phyloP scores from a whole-genome alignment of 2,888 invertebrate genomes.

The Caenorhabditis sp. region DNA sequence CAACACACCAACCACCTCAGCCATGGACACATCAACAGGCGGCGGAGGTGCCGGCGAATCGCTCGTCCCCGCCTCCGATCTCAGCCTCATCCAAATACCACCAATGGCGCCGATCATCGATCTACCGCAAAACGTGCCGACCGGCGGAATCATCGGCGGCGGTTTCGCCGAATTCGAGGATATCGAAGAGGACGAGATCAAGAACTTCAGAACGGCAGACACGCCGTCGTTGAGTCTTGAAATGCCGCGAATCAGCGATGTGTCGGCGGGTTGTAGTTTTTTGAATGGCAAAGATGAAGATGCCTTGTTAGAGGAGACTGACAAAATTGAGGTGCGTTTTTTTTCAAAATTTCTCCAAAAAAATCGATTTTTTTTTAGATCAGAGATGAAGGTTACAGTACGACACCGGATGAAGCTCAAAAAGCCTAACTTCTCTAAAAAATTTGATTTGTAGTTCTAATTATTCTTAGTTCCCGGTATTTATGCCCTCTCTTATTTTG shows the following conservation, averaged over 20 bases:
- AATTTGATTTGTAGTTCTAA: not conserved
- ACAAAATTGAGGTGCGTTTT: too few species aligned
- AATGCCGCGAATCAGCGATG: slow-evolving; percentile 13
- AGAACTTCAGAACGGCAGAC: slow-evolving; percentile 29
- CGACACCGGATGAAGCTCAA: slow-evolving; percentile 21
- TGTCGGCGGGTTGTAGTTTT: slow-evolving; percentile 3
- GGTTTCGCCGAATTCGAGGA: slow-evolving; percentile 11
- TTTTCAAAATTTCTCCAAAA: too few species aligned
- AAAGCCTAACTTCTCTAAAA: not conserved
- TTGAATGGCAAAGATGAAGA: not conserved
- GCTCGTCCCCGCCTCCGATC: slow-evolving; percentile 37
- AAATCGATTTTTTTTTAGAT: slow-evolving; percentile 8
- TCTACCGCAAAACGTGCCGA: slow-evolving; percentile 1
- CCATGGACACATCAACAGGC: slow-evolving; percentile 34
- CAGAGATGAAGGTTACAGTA: slow-evolving; percentile 31
- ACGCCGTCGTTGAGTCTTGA: slow-evolving; percentile 13
- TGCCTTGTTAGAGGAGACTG: too few species aligned
- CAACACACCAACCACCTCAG: slow-evolving; percentile 41
- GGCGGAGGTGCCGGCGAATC: slow-evolving; percentile 36
- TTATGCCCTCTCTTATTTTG: not conserved
- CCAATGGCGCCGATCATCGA: slow-evolving; percentile 8
- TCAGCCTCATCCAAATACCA: slow-evolving; percentile 17
- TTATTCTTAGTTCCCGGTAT: not conserved
- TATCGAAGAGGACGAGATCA: slow-evolving; percentile 38
- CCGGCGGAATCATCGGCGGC: not conserved